Conservation (phyloP, 2,797 vertebrate species). For the Propithecus deckenii region DNA sequence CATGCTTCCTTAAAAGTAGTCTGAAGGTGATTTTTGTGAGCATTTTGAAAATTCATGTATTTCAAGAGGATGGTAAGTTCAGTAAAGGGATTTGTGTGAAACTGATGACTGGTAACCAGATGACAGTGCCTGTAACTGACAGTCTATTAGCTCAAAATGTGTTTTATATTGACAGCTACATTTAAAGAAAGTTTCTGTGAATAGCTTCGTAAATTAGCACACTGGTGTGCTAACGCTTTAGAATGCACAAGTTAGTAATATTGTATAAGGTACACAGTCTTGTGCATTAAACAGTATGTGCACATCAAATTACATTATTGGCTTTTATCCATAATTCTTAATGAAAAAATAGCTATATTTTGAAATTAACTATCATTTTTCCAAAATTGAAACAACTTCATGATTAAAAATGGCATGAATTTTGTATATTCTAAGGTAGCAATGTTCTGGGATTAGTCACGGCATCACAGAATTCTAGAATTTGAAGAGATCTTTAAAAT, state of each 20-base stretch:
- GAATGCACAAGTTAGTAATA: not conserved
- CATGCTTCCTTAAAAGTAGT: not conserved
- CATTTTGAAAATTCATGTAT: not conserved
- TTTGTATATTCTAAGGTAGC: not conserved
- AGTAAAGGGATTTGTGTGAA: not conserved
- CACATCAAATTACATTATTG: not conserved
- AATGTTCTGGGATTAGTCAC: not conserved
- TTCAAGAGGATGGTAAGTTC: not conserved
- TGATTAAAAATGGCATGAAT: not conserved
- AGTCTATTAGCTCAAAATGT: not conserved
- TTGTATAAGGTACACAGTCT: not conserved
- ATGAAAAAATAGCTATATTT: not conserved
- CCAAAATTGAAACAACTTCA: not conserved
- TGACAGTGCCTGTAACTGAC: not conserved
- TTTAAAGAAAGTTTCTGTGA: conserved; percentile 11
- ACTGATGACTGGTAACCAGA: not conserved
- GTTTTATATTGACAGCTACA: not conserved
- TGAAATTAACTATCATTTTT: not conserved
- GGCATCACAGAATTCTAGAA: not conserved
- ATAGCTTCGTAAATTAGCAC: conserved; percentile 24
- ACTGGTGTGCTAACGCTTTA: not conserved
- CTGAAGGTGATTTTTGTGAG: not conserved
- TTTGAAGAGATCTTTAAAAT: not conserved
- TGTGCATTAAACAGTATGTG: not conserved
- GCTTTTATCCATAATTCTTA: not conserved